Base-by-base conservation (phyloP, 37 sponge, comb jelly and placozoan species). In the Haliclona indistincta region DNA sequence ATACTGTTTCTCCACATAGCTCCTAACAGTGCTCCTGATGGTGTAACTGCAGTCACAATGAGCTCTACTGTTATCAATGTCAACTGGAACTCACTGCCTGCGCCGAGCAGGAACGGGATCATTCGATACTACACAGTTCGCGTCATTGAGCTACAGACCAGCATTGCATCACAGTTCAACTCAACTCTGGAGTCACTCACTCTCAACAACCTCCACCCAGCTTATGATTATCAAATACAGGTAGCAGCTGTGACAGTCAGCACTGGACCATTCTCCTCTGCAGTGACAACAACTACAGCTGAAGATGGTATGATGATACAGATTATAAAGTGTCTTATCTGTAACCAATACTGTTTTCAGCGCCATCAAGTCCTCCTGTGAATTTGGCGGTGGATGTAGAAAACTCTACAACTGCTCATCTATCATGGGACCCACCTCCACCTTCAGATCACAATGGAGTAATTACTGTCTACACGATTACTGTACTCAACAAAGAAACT, bases 351-450 rank as follows among this genome's bases (percentile, higher is more conserved):
- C n/a, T 65, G 39, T 25, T 40, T 19, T 4, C n/a, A 19, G 43
- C 3, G 3, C 37, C 55, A 29, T 32, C 30, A 10, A 3, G 17
- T 1, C 1, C 51, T 6, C 37, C 25, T 11, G 23, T 29, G 1
- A 33, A 47, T 71, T 33, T 33, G 45, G 54, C 2, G 10, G 60
- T n/a, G n/a, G 22, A 20, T 25, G 11, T 26, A 58, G n/a, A 25
- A 7, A 58, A 20, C n/a, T 58, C 60, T 25, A 58, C 23, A 6
- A 58, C 6, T 58, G 60, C 60, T 58, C 6, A 25, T n/a, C 7
- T 58, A 58, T 7, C n/a, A 6, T 79, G 79, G 79, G 40, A 26
- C 60, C 79, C 79, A 37, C 79, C 79, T 40, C 60, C 69, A 30
- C 36, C 22, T 37, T 26, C 3, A 30, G 42, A 68, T 32, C 79